Conservation (phyloP, 2,113 vertebrate species). For the Saccopteryx leptura region DNA sequence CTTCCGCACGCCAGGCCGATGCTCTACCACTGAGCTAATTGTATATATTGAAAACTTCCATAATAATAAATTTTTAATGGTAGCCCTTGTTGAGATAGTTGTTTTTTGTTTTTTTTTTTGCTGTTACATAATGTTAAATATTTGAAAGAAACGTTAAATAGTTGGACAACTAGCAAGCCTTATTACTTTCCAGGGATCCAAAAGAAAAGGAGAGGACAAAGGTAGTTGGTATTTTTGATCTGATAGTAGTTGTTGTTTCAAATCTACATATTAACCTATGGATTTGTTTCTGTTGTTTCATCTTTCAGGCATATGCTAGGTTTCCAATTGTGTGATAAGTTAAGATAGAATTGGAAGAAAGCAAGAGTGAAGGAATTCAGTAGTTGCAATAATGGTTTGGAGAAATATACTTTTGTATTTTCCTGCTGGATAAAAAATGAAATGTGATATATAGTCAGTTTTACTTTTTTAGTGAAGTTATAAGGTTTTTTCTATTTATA, state of each 20-base stretch:
- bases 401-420: background rate
- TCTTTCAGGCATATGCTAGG: background rate
- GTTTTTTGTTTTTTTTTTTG: conserved; percentile 3
- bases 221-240: conserved; percentile 18
- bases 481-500: background rate
- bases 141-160: conserved; percentile 57
- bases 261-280: background rate
- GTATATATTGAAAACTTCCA: conserved; percentile 5
- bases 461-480: conserved; percentile 42
- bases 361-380: background rate
- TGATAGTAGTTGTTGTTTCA: background rate
- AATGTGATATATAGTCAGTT: background rate
- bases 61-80: background rate
- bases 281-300: conserved; percentile 25
- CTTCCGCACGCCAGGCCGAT: no score
- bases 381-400: background rate
- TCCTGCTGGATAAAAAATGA: conserved; percentile 21
- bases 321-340: background rate
- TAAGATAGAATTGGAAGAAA: conserved; percentile 36
- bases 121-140: conserved; percentile 23
- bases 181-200: background rate
- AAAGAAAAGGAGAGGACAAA: background rate
- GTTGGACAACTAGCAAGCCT: background rate
- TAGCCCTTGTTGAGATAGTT: background rate
- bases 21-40: background rate